Percentiles rank a stretch among this genome's conserved stretches.
phyloP scores from a whole-genome alignment of 2,113 vertebrate species.

The Leptobrachium ailaonicum region DNA sequence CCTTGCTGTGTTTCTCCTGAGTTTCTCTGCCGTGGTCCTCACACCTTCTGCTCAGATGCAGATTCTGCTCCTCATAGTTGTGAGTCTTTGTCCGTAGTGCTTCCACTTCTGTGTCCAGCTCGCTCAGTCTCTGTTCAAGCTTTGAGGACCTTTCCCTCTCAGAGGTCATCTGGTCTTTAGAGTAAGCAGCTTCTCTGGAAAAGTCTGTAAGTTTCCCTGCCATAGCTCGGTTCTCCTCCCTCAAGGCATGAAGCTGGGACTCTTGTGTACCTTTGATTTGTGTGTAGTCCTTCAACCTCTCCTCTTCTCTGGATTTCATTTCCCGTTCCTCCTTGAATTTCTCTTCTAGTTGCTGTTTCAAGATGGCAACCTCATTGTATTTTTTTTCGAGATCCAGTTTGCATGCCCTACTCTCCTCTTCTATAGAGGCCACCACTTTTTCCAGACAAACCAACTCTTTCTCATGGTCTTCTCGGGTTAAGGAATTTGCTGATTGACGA shows the following conservation, averaged over 20 bases:
- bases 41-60: conserved; percentile 32
- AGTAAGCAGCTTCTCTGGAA: conserved; percentile 23
- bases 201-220: conserved; percentile 52
- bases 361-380: conserved; percentile 50
- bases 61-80: conserved; percentile 15
- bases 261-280: conserved; percentile 52
- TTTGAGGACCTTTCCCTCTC: conserved; percentile 42
- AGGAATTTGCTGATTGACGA: not conserved
- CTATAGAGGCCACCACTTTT: conserved; percentile 55
- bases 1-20: conserved; percentile 65
- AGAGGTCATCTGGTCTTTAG: not conserved
- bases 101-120: conserved; percentile 51
- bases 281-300: conserved; percentile 57
- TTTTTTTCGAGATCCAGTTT: conserved; percentile 50
- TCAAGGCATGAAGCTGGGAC: conserved; percentile 50
- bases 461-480: conserved; percentile 30
- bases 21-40: conserved; percentile 53
- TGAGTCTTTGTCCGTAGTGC: conserved; percentile 49
- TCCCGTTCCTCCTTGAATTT: not conserved
- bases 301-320: conserved; percentile 47
- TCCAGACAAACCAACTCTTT: conserved; percentile 55
- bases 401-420: conserved; percentile 52
- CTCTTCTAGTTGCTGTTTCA: conserved; percentile 56
- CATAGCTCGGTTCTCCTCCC: conserved; percentile 51
- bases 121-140: rapidly evolving